phyloP scores from a whole-genome alignment of 2,888 invertebrate genomes.

The Sphaerophoria taeniata region DNA sequence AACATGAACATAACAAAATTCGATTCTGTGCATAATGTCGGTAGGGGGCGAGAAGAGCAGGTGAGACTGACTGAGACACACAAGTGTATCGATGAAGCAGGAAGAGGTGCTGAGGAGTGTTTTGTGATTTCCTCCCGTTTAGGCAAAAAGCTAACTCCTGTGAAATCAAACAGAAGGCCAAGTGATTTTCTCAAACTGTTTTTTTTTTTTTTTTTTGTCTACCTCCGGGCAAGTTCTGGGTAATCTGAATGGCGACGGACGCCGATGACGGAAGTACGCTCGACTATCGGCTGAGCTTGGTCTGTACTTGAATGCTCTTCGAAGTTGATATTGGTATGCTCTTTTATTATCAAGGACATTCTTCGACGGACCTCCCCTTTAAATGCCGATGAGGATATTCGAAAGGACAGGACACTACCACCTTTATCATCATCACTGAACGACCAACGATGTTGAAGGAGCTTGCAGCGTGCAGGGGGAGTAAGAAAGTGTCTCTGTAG shows the following conservation, averaged over 20 bases:
- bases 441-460: background rate
- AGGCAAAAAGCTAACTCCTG: conserved; percentile 4
- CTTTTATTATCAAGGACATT: conserved; percentile 34
- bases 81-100: background rate
- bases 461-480: conserved; percentile 48
- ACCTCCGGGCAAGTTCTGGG: conserved; percentile 35
- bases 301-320: background rate
- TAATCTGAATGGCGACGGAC: background rate
- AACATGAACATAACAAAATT: conserved; percentile 23
- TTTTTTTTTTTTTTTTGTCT: background rate
- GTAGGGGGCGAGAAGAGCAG: background rate
- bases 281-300: background rate
- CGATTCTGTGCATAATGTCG: background rate
- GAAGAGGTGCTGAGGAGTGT: conserved; percentile 6
- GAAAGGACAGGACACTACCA: conserved; percentile 7
- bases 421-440: background rate
- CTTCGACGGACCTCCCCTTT: conserved; percentile 6
- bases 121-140: conserved; percentile 24
- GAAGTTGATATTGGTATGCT: background rate
- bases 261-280: background rate
- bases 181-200: conserved; percentile 32
- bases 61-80: background rate
- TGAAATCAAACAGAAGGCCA: conserved; percentile 42
- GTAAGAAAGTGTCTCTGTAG: conserved; percentile 56
- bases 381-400: conserved; percentile 36